Evolutionary conservation across 1,140 invertebrate species (phyloP).

Genomic region (Riptortus pedestris): DNA sequence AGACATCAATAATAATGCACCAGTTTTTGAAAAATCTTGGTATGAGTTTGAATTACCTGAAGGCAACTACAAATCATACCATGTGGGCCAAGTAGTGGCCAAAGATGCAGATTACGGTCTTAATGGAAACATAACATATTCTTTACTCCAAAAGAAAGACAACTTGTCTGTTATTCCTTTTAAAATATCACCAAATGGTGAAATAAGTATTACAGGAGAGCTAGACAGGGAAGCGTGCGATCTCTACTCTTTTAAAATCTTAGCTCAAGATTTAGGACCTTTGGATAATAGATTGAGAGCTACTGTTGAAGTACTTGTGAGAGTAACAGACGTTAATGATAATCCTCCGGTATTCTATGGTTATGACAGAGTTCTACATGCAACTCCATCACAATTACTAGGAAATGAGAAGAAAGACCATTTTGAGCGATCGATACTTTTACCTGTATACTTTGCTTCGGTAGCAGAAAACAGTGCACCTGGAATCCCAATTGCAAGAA

Average conservation of each 20-base stretch:
- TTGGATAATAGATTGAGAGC: conserved; percentile 49
- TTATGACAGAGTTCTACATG: conserved; percentile 41
- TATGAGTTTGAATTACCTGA: conserved; percentile 76
- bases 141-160: conserved; percentile 47
- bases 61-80: conserved; percentile 55
- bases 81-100: conserved; percentile 64
- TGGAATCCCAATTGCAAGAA: conserved; percentile 55
- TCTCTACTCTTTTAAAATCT: conserved; percentile 59
- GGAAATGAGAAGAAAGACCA: conserved; percentile 2
- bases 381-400: conserved; percentile 18
- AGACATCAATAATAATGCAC: conserved; percentile 79
- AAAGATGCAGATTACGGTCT: conserved; percentile 62
- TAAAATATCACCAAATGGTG: conserved; percentile 54
- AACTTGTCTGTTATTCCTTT: conserved; percentile 52
- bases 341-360: conserved; percentile 54
- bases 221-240: conserved; percentile 66
- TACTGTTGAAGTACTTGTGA: conserved; percentile 63
- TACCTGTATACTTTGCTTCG: conserved; percentile 59
- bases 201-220: conserved; percentile 61
- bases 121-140: conserved; percentile 66
- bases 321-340: conserved; percentile 70
- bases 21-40: conserved; percentile 66
- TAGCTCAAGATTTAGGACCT: conserved; percentile 61
- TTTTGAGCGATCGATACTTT: conserved; percentile 24
- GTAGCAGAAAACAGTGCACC: conserved; percentile 55